Base-by-base conservation (phyloP, 2,113 vertebrate genomes). In the Podarcis muralis region DNA sequence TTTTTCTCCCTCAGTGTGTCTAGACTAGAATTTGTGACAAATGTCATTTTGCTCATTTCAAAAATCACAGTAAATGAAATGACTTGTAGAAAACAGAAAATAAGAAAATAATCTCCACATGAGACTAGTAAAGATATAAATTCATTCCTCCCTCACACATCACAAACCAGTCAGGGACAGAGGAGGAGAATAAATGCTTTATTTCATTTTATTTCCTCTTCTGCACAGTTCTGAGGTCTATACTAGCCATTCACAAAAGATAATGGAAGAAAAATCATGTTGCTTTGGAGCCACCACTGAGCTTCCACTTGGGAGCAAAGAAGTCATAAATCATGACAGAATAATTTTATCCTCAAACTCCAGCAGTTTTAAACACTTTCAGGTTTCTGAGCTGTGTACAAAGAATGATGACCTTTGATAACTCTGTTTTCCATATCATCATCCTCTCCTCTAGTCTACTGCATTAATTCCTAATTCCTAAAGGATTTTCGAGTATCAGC, bases 61-160 rank as follows among this genome's bases (percentile, higher is more conserved):
- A 68, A 68, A 83, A 83, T 83, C 25, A 83, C 27, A 82, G n/a
- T 40, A 69, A 83, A 83, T 83, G 40, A 83, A 83, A 83, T 40
- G 27, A 30, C 37, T 83, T 48, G 66, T 40, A 43, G 37, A 48
- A 83, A 66, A 43, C 65, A n/a, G 16, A 23, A 43, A 71, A 37
- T 48, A n/a, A 32, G 72, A 20, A 30, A 74, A 40, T 18, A 57
- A 32, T 5, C 18, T 25, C 48, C 30, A 32, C 20, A 35, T 15
- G 48, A 48, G 3, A 7, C 20, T 13, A 25, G 20, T 22, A 57
- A 72, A 84, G 48, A 35, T 59, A 57, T 57, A 57, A 59, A 35
- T 35, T 57, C 18, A 15, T 74, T 12, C 16, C 8, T 53, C 12
- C 32, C 59, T 62, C 59, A 15, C 59, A 62, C 59, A 62, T 5